phyloP scores from a whole-genome alignment of 1,140 invertebrate genomes.

The Dufourea novaeangliae region DNA sequence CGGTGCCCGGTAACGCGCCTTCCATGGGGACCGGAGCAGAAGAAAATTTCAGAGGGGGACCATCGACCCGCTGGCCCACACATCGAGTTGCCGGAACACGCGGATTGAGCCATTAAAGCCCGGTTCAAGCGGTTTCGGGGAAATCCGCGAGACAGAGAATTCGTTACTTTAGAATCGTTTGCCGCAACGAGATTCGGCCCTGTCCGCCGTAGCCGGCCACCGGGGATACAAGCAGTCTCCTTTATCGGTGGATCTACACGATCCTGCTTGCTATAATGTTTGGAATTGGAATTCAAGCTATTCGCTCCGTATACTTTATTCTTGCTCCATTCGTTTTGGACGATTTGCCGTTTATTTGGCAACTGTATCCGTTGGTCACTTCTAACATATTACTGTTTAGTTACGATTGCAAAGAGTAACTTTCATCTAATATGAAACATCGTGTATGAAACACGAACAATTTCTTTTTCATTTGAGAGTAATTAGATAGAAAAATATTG shows the following conservation, averaged over 20 bases:
- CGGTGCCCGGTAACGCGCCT: conserved; percentile 64
- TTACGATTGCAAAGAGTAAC: no score
- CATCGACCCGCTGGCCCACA: conserved; percentile 68
- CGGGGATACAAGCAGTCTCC: conserved; percentile 4
- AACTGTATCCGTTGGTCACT: no score
- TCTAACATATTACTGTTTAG: no score
- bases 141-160: conserved; percentile 56
- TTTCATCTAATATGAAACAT: no score
- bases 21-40: conserved; percentile 53
- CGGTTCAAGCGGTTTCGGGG: conserved; percentile 58
- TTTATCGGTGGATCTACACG: conserved; percentile 22
- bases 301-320: neutral
- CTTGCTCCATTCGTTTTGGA: neutral
- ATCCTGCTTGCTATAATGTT: conserved; percentile 14
- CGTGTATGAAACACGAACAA: no score
- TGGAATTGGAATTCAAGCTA: conserved; percentile 8
- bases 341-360: neutral
- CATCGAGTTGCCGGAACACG: conserved; percentile 73
- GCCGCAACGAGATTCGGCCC: neutral
- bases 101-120: conserved; percentile 75
- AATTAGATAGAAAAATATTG: no score
- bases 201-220: neutral
- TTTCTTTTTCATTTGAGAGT: no score
- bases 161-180: conserved; percentile 48
- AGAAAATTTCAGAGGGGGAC: conserved; percentile 66